A percentile compares a stretch with the other conserved stretches of the same genome.
Conservation (phyloP, 64 coral and sea anemone genomes). For the Dendrophyllia cribrosa region DNA sequence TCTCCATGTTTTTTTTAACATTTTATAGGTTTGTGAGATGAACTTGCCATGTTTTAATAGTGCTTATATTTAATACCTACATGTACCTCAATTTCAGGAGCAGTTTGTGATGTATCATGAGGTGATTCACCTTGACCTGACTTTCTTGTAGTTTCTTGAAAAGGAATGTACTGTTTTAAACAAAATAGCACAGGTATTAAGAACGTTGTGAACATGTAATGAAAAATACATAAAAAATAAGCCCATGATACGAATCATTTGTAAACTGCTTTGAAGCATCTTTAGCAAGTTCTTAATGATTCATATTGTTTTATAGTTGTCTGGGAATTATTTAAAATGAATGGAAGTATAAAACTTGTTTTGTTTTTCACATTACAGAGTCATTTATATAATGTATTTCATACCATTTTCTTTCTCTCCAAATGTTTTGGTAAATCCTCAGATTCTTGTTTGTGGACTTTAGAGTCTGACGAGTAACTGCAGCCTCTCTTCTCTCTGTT, state of each 20-base stretch:
- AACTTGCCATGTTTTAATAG: not conserved
- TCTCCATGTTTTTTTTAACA: too few relatives aligned
- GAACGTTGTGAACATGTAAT: not conserved
- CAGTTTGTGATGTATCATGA: not conserved
- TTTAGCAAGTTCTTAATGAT: too few relatives aligned
- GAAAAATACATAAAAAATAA: not conserved
- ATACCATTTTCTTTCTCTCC: conserved; percentile 33
- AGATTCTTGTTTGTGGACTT: not conserved
- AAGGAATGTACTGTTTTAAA: conserved; percentile 10
- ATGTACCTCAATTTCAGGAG: not conserved
- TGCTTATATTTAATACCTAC: not conserved
- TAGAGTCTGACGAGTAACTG: conserved; percentile 25
- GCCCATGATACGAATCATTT: too few relatives aligned
- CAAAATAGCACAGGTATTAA: conserved; percentile 22
- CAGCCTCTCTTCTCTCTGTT: conserved; percentile 22
- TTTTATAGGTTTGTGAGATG: not conserved
- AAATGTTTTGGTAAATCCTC: conserved; percentile 39
- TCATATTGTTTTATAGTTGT: not conserved
- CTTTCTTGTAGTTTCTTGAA: conserved; percentile 1
- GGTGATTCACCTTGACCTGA: not conserved
- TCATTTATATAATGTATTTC: conserved; percentile 23
- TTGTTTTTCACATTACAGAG: conserved; percentile 6
- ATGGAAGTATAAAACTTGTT: not conserved
- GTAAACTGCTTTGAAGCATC: too few relatives aligned
- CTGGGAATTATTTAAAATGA: conserved; percentile 14